Percentiles rank a stretch among this genome's conserved stretches.
These are phyloP conservation scores for Cosmorhoe ocellata DNA, from an alignment of 2,888 invertebrate species.

Conservation along the genomic window DNA sequence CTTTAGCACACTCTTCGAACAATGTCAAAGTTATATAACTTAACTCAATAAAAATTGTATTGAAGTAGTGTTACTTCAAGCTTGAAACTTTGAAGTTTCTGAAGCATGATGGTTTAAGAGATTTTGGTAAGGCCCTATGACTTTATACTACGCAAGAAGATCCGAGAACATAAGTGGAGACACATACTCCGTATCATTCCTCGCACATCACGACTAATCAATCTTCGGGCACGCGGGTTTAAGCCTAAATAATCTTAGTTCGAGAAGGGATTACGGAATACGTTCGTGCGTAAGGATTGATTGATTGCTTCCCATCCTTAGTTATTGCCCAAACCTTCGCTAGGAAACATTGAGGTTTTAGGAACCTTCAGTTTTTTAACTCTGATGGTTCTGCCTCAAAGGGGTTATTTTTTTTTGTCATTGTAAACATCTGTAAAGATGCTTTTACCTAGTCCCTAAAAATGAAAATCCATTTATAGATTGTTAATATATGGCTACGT, in stretches of 20 bases:
- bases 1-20: too few relatives aligned
- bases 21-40: too few relatives aligned
- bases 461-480: too few relatives aligned
- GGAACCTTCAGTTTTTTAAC: neutral
- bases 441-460: too few relatives aligned
- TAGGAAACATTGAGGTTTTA: neutral
- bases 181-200: conserved; percentile 10
- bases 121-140: too few relatives aligned
- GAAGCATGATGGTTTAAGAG: too few relatives aligned
- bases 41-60: too few relatives aligned
- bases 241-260: conserved; percentile 24
- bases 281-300: conserved; percentile 21
- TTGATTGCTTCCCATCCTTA: conserved; percentile 23
- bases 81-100: too few relatives aligned
- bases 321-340: conserved; percentile 9
- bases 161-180: neutral
- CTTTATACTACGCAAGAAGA: neutral
- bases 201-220: conserved; percentile 25
- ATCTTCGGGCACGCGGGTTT: conserved; percentile 23
- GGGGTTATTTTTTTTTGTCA: too few relatives aligned
- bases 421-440: too few relatives aligned
- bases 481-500: too few relatives aligned
- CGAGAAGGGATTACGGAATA: conserved; percentile 23
- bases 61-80: too few relatives aligned
- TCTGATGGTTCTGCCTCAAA: neutral